phyloP scores from a whole-genome alignment of 1,140 invertebrate genomes.

The Caenorhabditis remanei region DNA sequence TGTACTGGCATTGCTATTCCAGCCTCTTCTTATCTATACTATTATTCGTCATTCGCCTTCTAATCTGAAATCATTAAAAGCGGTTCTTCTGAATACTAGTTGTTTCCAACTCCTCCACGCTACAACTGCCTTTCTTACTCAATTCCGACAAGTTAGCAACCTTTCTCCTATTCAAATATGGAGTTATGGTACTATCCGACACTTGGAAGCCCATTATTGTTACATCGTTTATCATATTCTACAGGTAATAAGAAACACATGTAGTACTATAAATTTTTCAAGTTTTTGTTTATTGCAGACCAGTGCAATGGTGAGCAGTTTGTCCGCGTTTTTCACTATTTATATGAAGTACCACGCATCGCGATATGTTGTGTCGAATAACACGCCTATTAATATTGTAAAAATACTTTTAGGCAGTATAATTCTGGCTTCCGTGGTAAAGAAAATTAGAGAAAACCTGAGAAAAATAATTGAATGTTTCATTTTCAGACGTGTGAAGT shows the following conservation, averaged over 20 bases:
- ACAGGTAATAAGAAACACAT: background rate
- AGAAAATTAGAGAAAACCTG: background rate
- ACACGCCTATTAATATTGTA: background rate
- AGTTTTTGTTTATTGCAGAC: too few relatives aligned
- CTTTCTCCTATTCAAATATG: background rate
- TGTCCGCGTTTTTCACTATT: background rate
- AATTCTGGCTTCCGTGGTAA: background rate
- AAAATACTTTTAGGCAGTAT: background rate
- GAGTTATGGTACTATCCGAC: background rate
- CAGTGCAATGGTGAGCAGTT: background rate
- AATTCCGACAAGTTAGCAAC: background rate
- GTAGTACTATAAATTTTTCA: too few relatives aligned
- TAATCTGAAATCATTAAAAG: background rate
- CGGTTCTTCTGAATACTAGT: background rate
- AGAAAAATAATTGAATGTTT: background rate
- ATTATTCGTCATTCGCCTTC: background rate
- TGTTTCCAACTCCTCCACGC: background rate
- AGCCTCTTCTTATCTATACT: background rate
- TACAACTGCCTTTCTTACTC: background rate
- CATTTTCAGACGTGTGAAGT: background rate
- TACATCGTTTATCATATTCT: background rate
- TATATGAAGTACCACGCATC: constrained; percentile 26
- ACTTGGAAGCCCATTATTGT: background rate
- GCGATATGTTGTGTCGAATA: background rate
- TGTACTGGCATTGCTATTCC: background rate